Evolutionary conservation across 2,797 vertebrate genomes (phyloP), one percentile per base, ranked within the genome.

Genomic region (Toxotes lorentzi): DNA sequence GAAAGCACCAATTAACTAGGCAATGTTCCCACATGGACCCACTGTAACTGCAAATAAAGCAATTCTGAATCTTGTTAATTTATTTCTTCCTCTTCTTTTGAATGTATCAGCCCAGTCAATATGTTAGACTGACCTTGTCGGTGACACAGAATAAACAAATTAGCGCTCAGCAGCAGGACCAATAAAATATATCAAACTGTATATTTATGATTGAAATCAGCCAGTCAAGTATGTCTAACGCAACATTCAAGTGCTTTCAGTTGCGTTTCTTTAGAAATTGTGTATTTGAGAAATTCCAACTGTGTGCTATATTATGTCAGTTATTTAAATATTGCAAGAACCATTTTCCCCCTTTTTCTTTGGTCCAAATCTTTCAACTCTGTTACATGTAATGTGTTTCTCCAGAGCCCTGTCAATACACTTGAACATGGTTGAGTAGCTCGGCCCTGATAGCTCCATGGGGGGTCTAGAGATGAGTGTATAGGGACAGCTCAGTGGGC

Each of bases 401-500:
- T 86, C 74, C 60, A 43, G 81, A 87, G 82, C 57, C 56, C 76
- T 68, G 84, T 89, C 84, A 67, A 54, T 85, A 71, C 72, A 81
- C 71, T 76, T 72, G 63, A 89, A 74, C 70, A 79, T 76, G 86
- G 89, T 69, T 86, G 89, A 86, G 79, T 81, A 75, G 76, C 43
- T 11, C 45, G 10, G 76, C 63, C 82, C 84, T 70, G 81, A 87
- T 87, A 82, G 69, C 84, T 93, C 87, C 78, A 73, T 45, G 30
- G 84, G 88, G 87, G 90, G 87, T 85, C 79, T 73, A 54, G 73
- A 83, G 85, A 88, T 63, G 85, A 81, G 88, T 76, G 82, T 78
- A 70, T 12, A 32, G 91, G 89, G 88, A 90, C 73, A 84, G 68
- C 90, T 88, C 90, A 84, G 86, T 79, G 86, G 90, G 87, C 85